Evolutionary conservation across 2,888 invertebrate genomes (phyloP), one percentile per base, ranked within the genome.

Genomic region (Archips xylosteana): DNA sequence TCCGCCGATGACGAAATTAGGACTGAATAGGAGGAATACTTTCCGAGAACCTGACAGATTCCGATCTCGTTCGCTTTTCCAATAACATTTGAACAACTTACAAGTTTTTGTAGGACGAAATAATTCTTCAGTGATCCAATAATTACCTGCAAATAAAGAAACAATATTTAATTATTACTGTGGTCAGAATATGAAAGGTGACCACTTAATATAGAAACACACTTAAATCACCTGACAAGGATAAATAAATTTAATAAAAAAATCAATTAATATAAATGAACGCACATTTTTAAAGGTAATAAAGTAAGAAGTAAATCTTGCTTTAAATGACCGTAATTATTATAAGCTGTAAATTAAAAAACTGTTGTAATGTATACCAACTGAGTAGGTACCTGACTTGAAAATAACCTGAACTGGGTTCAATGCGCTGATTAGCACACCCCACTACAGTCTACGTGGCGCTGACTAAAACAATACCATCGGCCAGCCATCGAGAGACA

Each of bases 141-240:
- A 59, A 73, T 73, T 73, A 73, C 73, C 73, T 73, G 73, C 10
- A 42, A 73, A 68, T 10, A 65, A 42, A n/a, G 63, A 64, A 68
- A 45, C 57, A 57, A 62, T 36, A 12, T 49, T 45, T 23, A 57
- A 47, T 73, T n/a, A 73, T 36, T 39, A 73, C 45, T 5, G n/a
- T 49, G 64, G 9, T 54, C 3, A 59, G n/a, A 49, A n/a, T 49
- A 49, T 1, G n/a, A 49, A 13, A 12, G 45, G 12, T 45, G 12
- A 10, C 3, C 12, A 45, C 12, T 10, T 45, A 45, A 10, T 45
- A 12, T 12, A 45, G 10, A 3, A 10, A 9, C 45, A 45, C 12
- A n/a, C 8, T 47, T 49, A 49, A 49, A 49, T 12, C 49, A 49
- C 12, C n/a, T 3, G 5, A n/a, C 49, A 49, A 49, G 49, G 45